A percentile compares a stretch with the other conserved stretches of the same genome.
Conservation (phyloP, 2,888 invertebrate species). For the Meta bourneti region DNA sequence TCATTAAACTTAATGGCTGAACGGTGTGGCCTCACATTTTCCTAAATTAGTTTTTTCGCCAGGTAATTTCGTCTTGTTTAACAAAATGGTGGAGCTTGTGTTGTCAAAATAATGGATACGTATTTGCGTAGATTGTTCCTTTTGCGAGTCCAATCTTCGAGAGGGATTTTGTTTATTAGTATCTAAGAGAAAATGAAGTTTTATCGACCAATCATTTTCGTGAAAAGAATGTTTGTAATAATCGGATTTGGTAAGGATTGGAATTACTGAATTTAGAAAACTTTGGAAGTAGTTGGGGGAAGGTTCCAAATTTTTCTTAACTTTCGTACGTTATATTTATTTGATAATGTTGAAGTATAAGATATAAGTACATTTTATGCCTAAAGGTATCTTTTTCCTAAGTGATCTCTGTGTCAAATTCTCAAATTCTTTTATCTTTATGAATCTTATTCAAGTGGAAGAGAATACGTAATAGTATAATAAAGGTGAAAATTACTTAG, state of each 20-base stretch:
- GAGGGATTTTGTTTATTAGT: not conserved
- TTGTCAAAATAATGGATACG: not conserved
- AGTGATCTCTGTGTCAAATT: no score
- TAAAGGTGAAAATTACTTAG: no score
- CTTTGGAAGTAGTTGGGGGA: no score
- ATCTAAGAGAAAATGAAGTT: not conserved
- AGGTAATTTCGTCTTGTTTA: not conserved
- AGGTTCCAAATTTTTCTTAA: no score
- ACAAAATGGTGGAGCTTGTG: not conserved
- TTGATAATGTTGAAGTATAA: no score
- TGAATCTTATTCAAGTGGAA: no score
- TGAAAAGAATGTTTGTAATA: not conserved
- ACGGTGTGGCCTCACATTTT: not conserved
- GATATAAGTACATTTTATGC: no score
- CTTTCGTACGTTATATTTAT: no score
- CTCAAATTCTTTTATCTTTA: no score
- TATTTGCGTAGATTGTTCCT: not conserved
- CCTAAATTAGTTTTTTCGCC: not conserved
- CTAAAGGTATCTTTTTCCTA: no score
- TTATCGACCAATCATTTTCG: not conserved
- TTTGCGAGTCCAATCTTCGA: not conserved
- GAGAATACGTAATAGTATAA: no score
- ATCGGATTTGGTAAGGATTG: not conserved
- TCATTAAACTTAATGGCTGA: not conserved
- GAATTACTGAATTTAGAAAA: no score